Evolutionary conservation across 35 echinoderm and acorn worm species (phyloP).

Genomic region (Ophioderma brevispina): DNA sequence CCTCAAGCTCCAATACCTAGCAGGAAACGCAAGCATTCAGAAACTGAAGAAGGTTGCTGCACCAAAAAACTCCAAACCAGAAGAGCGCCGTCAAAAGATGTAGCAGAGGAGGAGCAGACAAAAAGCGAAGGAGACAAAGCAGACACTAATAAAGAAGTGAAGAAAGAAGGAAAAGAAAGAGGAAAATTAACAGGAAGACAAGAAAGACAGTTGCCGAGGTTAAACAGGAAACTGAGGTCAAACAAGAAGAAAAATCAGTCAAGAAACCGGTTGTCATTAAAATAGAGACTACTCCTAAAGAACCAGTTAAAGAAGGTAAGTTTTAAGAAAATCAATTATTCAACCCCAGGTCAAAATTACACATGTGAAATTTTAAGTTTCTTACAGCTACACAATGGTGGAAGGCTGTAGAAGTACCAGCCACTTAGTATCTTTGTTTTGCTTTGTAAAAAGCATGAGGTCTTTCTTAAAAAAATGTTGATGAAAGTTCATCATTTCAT

Average conservation of each 20-base stretch:
- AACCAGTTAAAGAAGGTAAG: background rate
- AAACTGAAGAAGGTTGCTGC: slow-evolving; percentile 37
- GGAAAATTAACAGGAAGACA: slow-evolving; percentile 4
- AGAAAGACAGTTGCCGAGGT: background rate
- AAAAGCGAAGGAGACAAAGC: background rate
- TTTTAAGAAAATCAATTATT: too few relatives aligned
- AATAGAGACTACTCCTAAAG: too few relatives aligned
- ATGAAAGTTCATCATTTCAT: too few relatives aligned
- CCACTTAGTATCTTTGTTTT: too few relatives aligned
- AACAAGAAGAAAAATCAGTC: background rate
- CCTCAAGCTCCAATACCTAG: slow-evolving; percentile 77
- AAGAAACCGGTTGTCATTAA: background rate
- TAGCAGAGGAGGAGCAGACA: slow-evolving; percentile 5
- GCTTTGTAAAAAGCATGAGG: too few relatives aligned
- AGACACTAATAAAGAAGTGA: slow-evolving; percentile 13
- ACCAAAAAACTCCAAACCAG: too few relatives aligned
- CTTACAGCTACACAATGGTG: too few relatives aligned
- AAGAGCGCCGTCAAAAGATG: background rate
- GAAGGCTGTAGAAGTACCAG: too few relatives aligned
- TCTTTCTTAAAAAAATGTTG: too few relatives aligned
- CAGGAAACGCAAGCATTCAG: slow-evolving; percentile 34
- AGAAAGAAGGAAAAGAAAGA: too few relatives aligned
- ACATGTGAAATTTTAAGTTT: too few relatives aligned
- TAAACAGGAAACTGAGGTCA: background rate
- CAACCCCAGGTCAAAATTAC: too few relatives aligned